phyloP scores from a whole-genome alignment of 2,888 invertebrate species.

The Zonitis immaculata region DNA sequence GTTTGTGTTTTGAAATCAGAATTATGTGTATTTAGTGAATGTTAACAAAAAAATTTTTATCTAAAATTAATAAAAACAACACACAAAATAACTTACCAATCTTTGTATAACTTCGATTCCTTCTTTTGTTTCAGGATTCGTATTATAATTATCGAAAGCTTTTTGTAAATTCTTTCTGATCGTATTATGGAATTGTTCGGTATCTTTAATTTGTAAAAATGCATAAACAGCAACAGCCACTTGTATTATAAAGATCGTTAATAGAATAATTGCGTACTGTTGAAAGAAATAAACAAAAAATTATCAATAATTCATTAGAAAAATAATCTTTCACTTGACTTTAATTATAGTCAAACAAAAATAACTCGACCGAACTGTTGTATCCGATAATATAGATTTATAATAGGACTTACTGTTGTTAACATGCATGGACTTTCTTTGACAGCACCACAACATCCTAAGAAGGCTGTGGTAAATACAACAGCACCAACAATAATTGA shows the following conservation, averaged over 20 bases:
- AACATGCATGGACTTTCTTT: slow-evolving; percentile 48
- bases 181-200: slow-evolving; percentile 46
- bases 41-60: too few species aligned
- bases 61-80: too few species aligned
- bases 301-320: not conserved
- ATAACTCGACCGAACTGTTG: too few species aligned
- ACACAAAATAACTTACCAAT: slow-evolving; percentile 53
- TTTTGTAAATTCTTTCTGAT: slow-evolving; percentile 34
- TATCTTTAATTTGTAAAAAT: slow-evolving; percentile 58
- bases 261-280: slow-evolving; percentile 67
- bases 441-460: slow-evolving; percentile 50
- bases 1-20: too few species aligned
- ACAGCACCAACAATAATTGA: slow-evolving; percentile 66
- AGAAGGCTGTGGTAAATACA: slow-evolving; percentile 52
- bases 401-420: slow-evolving; percentile 44
- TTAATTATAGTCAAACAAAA: too few species aligned
- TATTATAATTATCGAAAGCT: slow-evolving; percentile 50
- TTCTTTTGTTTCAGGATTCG: slow-evolving; percentile 49
- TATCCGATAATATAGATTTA: too few species aligned
- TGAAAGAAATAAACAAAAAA: not conserved
- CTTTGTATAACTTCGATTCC: slow-evolving; percentile 62
- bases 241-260: slow-evolving; percentile 69
- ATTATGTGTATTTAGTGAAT: too few species aligned
- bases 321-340: too few species aligned
- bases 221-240: slow-evolving; percentile 64